phyloP scores from a whole-genome alignment of 2,113 vertebrate genomes.

The Dromaius novaehollandiae region DNA sequence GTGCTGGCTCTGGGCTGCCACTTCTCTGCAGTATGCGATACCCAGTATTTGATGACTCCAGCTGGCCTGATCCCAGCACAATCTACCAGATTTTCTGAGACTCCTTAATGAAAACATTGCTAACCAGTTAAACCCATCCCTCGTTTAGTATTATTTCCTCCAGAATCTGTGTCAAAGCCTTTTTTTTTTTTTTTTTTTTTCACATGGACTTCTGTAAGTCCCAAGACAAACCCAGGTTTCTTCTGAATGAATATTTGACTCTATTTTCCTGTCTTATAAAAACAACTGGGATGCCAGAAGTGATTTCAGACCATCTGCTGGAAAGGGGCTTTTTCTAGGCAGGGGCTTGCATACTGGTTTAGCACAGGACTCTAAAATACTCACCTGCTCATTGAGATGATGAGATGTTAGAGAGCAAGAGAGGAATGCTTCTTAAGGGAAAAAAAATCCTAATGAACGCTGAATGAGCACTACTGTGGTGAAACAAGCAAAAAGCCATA shows the following conservation, averaged over 20 bases:
- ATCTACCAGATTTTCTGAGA: neutral
- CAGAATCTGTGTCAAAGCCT: neutral
- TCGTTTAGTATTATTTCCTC: neutral
- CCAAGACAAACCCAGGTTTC: neutral
- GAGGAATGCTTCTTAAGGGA: neutral
- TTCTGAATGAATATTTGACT: neutral
- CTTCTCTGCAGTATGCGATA: neutral
- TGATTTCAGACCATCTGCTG: neutral
- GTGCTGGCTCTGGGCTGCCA: neutral
- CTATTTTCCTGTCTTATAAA: neutral
- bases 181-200: neutral
- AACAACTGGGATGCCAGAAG: neutral
- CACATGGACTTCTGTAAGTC: neutral
- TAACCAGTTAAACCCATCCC: neutral
- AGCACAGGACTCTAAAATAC: neutral
- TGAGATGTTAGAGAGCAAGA: neutral
- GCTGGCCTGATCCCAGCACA: neutral
- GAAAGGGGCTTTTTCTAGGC: neutral
- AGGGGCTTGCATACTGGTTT: neutral
- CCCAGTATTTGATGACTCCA: neutral
- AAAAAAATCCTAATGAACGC: neutral
- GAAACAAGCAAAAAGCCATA: neutral
- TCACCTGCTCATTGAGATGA: accelerated
- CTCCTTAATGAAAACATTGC: neutral
- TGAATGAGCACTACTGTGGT: neutral